Conservation (phyloP, 2,113 vertebrate species). For the Xerus inauris region DNA sequence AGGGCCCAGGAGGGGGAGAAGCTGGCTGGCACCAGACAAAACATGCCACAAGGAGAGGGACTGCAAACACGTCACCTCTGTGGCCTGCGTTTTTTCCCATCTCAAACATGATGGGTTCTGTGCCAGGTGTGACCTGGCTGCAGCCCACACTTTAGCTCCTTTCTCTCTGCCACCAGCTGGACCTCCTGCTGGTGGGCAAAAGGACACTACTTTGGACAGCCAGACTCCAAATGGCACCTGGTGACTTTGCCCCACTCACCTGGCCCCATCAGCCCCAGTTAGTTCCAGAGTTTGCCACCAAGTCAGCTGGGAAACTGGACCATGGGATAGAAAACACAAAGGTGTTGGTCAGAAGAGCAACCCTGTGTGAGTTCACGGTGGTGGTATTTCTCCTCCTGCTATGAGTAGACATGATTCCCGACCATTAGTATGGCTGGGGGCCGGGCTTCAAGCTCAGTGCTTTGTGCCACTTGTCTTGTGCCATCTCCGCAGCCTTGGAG, state of each 20-base stretch:
- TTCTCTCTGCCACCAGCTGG: not conserved
- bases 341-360: not conserved
- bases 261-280: not conserved
- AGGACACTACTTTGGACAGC: not conserved
- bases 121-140: not conserved
- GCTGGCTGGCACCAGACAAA: not conserved
- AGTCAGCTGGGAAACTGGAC: not conserved
- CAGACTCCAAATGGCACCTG: no score
- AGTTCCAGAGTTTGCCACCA: not conserved
- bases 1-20: not conserved
- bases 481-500: not conserved
- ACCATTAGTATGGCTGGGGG: not conserved
- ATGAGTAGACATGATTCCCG: not conserved
- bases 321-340: not conserved
- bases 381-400: not conserved
- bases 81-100: not conserved
- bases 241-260: not conserved
- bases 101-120: not conserved
- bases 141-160: not conserved
- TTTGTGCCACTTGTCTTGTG: not conserved
- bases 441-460: not conserved
- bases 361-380: not conserved
- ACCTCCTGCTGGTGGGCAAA: rapidly evolving
- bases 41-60: not conserved
- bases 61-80: not conserved